Base-by-base conservation (phyloP, 2,888 invertebrate species). In the Ethmia dodecea region DNA sequence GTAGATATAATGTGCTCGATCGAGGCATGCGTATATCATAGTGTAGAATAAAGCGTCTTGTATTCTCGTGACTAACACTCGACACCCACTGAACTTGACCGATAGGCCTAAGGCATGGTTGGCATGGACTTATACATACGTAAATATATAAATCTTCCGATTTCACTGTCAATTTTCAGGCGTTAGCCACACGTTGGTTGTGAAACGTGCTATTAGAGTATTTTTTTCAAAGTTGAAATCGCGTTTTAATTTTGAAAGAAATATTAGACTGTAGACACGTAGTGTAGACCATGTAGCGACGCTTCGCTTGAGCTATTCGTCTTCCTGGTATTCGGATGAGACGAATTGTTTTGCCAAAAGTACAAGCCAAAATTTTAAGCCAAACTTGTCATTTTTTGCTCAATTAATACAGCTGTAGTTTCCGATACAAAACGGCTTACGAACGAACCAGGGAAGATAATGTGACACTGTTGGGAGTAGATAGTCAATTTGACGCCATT, bases 111-210 rank as follows among this genome's bases (percentile, higher is more conserved):
- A 55, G 57, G 75, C 78, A 76, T 78, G 76, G 64, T 73, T 69
- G 78, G 80, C 80, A 80, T 83, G 78, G 57, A 66, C 47, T 60
- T 72, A 61, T 76, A 73, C 74, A 72, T 78, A 77, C 73, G 58
- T 43, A 34, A 27, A 30, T 27, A 28, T 15, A 10, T 37, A 39
- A 53, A 61, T 73, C 72, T 79, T 75, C 79, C 80, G 57, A 60
- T 55, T 65, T 75, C 73, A 71, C 78, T 77, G 83, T 83, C 83
- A 81, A 81, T 81, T 81, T 55, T 67, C 59, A 71, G 67, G 79
- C 79, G 63, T 65, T 68, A 55, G 80, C 83, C 83, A 71, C 76
- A 81, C 79, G 72, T 75, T 74, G 83, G 83, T 84, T 84, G 83
- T 83, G 84, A 84, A 68, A 70, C 83, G 83, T 81, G 80, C 81